A percentile compares a stretch with the other conserved stretches of the same genome.
phyloP scores from a whole-genome alignment of 2,113 vertebrate species.

The Lipophrys pholis region DNA sequence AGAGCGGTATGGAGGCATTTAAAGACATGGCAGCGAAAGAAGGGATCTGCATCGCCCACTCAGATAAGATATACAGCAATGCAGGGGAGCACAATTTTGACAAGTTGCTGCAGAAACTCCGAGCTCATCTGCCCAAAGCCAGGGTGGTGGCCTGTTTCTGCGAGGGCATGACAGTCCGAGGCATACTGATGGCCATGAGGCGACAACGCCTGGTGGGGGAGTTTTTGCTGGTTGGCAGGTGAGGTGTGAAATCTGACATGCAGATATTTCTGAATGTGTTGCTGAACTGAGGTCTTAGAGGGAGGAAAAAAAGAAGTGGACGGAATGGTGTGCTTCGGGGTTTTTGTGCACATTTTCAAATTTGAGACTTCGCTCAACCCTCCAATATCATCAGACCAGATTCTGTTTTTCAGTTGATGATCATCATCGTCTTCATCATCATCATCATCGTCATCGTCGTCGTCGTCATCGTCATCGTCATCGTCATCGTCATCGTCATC shows the following conservation, averaged over 20 bases:
- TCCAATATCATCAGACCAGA: constrained; percentile 28
- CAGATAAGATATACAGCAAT: constrained; percentile 99
- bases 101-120: constrained; percentile 91
- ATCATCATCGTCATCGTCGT: too few relatives aligned
- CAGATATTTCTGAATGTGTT: neutral
- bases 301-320: too few relatives aligned
- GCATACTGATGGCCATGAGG: constrained; percentile 97
- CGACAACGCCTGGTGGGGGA: constrained; percentile 91
- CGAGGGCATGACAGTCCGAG: constrained; percentile 97
- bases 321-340: too few relatives aligned
- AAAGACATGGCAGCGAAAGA: constrained; percentile 98
- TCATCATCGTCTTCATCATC: constrained; percentile 57
- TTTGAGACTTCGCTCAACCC: constrained; percentile 33
- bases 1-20: constrained; percentile 99
- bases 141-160: constrained; percentile 98
- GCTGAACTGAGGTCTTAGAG: neutral
- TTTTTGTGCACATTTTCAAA: constrained; percentile 13
- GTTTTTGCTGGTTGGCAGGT: constrained; percentile 96
- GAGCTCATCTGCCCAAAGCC: constrained; percentile 94
- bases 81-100: constrained; percentile 95
- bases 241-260: constrained; percentile 61
- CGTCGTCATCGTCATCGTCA: too few relatives aligned
- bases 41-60: constrained; percentile 97
- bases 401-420: constrained; percentile 10
- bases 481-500: constrained; percentile 45